Conservation (phyloP, 2,113 vertebrate genomes). For the Todiramphus chloris region DNA sequence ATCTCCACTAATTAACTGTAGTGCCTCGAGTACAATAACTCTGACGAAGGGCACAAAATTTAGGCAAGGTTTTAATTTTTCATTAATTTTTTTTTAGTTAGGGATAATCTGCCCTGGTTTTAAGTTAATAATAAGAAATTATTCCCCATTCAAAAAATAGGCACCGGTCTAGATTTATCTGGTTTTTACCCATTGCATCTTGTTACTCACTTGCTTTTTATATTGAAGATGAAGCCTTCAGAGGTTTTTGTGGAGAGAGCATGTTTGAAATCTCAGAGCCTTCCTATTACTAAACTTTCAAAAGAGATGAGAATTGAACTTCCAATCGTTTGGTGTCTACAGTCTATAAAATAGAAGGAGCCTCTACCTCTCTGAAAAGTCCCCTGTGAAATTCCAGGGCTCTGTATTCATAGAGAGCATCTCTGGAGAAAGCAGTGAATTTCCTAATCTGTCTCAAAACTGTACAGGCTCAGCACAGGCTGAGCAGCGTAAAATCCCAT, state of each 20-base stretch:
- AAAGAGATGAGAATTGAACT: background rate
- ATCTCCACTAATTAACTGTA: slow-evolving; percentile 52
- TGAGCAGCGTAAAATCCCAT: background rate
- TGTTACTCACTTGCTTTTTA: background rate
- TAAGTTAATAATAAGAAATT: background rate
- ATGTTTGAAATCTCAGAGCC: background rate
- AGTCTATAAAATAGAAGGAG: background rate
- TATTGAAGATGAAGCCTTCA: background rate
- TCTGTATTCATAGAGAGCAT: background rate
- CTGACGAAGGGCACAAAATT: background rate
- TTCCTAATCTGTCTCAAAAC: background rate
- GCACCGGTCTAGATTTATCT: background rate
- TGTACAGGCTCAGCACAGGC: background rate
- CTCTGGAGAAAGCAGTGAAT: background rate
- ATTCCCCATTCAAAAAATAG: background rate
- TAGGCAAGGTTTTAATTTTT: slow-evolving; percentile 3
- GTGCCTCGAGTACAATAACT: background rate
- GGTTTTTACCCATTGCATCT: background rate
- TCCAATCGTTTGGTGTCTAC: background rate
- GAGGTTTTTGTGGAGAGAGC: background rate
- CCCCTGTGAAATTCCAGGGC: background rate
- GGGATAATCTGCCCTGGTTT: background rate
- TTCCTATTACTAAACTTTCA: background rate
- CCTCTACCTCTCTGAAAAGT: background rate
- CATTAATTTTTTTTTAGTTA: background rate